Percentiles rank a stretch among this genome's conserved stretches.
These are phyloP conservation scores for Acanthoscelides obtectus DNA, from an alignment of 2,888 invertebrate species.

Conservation along the genomic window DNA sequence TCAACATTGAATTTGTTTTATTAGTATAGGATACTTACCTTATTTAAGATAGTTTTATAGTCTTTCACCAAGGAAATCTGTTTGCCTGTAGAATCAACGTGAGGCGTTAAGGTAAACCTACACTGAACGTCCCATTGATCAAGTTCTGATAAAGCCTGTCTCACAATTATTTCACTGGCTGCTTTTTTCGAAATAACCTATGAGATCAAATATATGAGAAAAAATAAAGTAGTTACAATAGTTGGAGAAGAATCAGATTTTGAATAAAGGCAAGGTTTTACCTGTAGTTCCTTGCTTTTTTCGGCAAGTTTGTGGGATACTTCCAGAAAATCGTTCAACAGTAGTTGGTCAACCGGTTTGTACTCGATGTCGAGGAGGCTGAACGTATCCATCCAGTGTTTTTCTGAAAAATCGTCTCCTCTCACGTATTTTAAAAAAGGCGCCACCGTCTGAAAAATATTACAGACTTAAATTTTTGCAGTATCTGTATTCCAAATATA, in stretches of 20 bases:
- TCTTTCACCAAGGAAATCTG: slow-evolving; percentile 78
- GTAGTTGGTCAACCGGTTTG: slow-evolving; percentile 72
- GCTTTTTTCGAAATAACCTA: slow-evolving; percentile 76
- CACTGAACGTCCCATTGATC: slow-evolving; percentile 94
- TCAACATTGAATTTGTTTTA: no score
- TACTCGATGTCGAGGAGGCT: slow-evolving; percentile 67
- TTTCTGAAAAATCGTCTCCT: slow-evolving; percentile 81
- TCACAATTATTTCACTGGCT: slow-evolving; percentile 86
- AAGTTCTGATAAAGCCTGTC: slow-evolving; percentile 88
- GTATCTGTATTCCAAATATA: no score
- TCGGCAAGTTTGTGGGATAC: slow-evolving; percentile 48
- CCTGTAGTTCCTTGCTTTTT: slow-evolving; percentile 60
- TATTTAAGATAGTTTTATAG: slow-evolving; percentile 84
- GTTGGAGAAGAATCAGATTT: not conserved
- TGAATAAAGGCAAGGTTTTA: slow-evolving; percentile 20
- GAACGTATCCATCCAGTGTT: slow-evolving; percentile 92
- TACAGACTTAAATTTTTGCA: slow-evolving; percentile 3
- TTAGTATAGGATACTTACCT: no score
- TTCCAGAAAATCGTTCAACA: slow-evolving; percentile 72
- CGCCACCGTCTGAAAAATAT: slow-evolving; percentile 51
- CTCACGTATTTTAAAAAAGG: slow-evolving; percentile 72
- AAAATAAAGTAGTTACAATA: not conserved
- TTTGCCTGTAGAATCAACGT: slow-evolving; percentile 67
- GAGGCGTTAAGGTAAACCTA: slow-evolving; percentile 66
- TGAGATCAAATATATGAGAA: not conserved